Evolutionary conservation across 2,113 vertebrate genomes (phyloP).

Genomic region (Ellobius talpinus): DNA sequence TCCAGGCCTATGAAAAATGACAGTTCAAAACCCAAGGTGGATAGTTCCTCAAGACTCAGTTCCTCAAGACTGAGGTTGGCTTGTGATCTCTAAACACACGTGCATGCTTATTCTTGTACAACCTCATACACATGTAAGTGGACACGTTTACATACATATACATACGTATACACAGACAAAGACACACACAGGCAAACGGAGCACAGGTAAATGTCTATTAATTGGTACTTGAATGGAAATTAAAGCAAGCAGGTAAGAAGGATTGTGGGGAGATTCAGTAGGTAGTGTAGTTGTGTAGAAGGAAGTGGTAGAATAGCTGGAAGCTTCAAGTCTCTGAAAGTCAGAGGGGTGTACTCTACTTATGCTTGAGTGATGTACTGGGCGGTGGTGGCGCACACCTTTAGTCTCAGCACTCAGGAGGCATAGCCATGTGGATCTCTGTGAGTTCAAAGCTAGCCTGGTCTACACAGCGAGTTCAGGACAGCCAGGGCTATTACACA

Average conservation of each 20-base stretch:
- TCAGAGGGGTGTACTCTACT: neutral
- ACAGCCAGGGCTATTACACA: too few species aligned
- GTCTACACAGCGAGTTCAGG: neutral
- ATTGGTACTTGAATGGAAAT: slow-evolving; percentile 54
- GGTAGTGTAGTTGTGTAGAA: neutral
- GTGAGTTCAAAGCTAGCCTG: neutral
- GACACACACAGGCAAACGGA: neutral
- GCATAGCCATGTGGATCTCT: neutral
- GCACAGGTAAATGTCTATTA: neutral
- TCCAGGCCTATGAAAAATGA: neutral
- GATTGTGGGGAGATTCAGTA: neutral
- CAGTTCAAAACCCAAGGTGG: neutral
- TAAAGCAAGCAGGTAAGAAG: neutral
- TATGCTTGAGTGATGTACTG: neutral
- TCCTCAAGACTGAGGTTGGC: neutral
- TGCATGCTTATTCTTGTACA: too few species aligned
- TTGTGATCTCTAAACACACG: neutral
- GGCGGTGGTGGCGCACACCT: too few species aligned
- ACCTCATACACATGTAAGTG: neutral
- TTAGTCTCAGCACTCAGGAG: neutral
- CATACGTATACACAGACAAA: neutral
- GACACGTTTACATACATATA: neutral
- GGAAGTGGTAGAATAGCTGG: neutral
- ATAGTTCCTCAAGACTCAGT: too few species aligned
- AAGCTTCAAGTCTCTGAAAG: neutral